Evolutionary conservation across 2,797 vertebrate genomes (phyloP).

Genomic region (Podargus strigoides): DNA sequence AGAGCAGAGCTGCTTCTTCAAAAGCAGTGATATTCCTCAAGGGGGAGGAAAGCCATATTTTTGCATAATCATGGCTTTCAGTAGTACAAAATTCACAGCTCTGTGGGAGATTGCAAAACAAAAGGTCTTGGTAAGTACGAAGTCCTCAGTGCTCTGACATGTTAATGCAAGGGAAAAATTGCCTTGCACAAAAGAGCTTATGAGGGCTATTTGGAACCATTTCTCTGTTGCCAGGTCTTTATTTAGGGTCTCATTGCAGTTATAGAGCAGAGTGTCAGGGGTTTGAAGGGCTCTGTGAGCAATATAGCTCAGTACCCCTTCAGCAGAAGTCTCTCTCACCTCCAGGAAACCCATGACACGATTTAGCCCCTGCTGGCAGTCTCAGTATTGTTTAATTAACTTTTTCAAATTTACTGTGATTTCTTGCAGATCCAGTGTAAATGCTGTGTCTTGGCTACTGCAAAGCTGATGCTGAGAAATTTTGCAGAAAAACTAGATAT

Average conservation of each 20-base stretch:
- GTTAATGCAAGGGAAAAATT: neutral
- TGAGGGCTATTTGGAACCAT: neutral
- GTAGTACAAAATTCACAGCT: neutral
- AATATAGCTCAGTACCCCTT: neutral
- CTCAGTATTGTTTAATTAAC: neutral
- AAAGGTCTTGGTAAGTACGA: neutral
- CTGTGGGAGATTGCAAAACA: slow-evolving; percentile 2
- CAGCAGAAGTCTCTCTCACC: neutral
- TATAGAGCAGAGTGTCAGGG: fast-evolving
- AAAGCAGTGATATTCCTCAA: neutral
- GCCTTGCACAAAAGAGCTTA: neutral
- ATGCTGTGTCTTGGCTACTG: neutral
- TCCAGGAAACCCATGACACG: neutral
- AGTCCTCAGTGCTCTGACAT: neutral
- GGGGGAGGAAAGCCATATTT: neutral
- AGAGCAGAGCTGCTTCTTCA: neutral
- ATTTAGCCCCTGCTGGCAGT: neutral
- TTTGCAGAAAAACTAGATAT: neutral
- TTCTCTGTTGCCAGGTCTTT: neutral
- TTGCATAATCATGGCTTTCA: slow-evolving; percentile 37
- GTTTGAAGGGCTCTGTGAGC: neutral
- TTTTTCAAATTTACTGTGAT: slow-evolving; percentile 3
- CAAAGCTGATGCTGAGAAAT: neutral
- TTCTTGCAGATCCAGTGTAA: neutral
- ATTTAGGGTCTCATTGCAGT: neutral